phyloP scores from a whole-genome alignment of 2,113 vertebrate genomes.

The Catharus minimus region DNA sequence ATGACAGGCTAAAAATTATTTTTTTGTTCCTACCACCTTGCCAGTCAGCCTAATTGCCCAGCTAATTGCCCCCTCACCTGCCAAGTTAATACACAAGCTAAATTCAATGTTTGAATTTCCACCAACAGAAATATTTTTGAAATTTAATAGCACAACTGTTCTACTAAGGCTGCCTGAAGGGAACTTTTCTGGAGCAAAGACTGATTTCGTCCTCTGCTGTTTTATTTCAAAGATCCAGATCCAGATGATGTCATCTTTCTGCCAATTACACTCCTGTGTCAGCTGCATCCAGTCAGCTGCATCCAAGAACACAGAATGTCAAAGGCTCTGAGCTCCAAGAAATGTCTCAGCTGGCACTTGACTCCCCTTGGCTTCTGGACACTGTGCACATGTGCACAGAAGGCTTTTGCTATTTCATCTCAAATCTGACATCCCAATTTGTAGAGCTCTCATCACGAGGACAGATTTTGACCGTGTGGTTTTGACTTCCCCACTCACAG shows the following conservation, averaged over 20 bases:
- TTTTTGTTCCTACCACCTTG: background rate
- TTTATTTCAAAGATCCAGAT: constrained; percentile 16
- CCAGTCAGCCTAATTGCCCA: background rate
- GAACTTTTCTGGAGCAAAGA: background rate
- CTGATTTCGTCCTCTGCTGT: background rate
- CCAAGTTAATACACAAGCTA: background rate
- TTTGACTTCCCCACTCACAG: background rate
- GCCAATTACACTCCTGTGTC: background rate
- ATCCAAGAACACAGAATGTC: background rate
- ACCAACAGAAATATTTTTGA: background rate
- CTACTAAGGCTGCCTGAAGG: background rate
- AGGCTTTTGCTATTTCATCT: background rate
- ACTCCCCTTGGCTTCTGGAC: background rate
- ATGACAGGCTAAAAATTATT: background rate
- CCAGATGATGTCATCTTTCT: background rate
- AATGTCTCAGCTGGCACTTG: background rate
- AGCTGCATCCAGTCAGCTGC: background rate
- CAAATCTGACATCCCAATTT: background rate
- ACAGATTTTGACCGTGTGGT: background rate
- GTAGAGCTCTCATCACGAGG: background rate
- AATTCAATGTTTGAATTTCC: background rate
- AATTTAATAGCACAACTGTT: background rate
- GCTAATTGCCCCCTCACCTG: background rate
- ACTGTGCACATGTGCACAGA: background rate
- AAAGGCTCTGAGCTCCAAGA: background rate